Evolutionary conservation across 2,888 invertebrate genomes (phyloP).

Genomic region (Amphipoea lucens): DNA sequence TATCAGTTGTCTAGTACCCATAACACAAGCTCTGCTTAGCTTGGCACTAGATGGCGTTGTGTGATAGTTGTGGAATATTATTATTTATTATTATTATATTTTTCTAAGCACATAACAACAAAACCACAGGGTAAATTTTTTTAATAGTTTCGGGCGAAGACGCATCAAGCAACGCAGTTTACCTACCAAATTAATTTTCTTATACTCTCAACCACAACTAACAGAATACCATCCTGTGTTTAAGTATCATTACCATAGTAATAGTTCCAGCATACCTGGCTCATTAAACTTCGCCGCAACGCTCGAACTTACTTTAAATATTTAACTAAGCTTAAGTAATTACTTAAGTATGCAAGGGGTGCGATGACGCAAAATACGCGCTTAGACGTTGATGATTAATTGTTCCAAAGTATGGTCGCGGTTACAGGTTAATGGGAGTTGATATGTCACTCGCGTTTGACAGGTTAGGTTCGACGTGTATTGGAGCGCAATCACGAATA

Average conservation of each 20-base stretch:
- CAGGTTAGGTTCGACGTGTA: conserved; percentile 35
- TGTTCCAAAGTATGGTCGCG: conserved; percentile 46
- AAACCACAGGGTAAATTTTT: background rate
- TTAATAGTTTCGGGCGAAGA: background rate
- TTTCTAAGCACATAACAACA: background rate
- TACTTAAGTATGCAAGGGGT: conserved; percentile 73
- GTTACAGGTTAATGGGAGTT: conserved; percentile 41
- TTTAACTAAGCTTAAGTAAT: conserved; percentile 80
- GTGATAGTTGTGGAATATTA: too few relatives aligned
- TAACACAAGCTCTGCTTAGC: too few relatives aligned
- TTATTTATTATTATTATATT: too few relatives aligned
- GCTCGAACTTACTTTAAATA: conserved; percentile 75
- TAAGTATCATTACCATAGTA: conserved; percentile 56
- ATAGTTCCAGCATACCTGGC: conserved; percentile 55
- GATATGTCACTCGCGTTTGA: conserved; percentile 52
- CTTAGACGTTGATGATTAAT: conserved; percentile 69
- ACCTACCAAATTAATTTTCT: conserved; percentile 2
- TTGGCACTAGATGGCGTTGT: too few relatives aligned
- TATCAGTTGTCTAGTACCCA: too few relatives aligned
- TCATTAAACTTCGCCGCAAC: conserved; percentile 68
- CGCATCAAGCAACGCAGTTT: too few relatives aligned
- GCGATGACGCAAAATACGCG: conserved; percentile 42
- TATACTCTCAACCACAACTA: background rate
- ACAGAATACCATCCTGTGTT: conserved; percentile 25
- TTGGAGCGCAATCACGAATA: conserved; percentile 33